A percentile compares a stretch with the other conserved stretches of the same genome.
Evolutionary conservation across 2,797 vertebrate genomes (phyloP).

Genomic region (Euphonia xanthogaster): DNA sequence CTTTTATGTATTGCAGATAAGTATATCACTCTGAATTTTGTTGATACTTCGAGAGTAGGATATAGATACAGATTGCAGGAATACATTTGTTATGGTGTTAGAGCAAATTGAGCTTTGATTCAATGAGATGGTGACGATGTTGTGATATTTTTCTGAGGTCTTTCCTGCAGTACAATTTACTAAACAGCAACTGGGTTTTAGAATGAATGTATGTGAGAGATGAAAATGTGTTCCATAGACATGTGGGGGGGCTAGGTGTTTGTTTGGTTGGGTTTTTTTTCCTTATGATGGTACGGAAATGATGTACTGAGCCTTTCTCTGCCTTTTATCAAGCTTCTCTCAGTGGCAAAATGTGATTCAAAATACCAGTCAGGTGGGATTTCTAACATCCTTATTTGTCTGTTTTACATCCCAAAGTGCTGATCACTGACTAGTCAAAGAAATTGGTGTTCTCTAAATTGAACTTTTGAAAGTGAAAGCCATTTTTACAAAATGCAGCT

Average conservation of each 20-base stretch:
- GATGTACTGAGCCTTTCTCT: background rate
- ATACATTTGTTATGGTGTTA: background rate
- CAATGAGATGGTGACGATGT: background rate
- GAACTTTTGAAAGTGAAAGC: background rate
- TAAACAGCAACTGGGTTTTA: background rate
- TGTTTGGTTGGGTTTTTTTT: background rate
- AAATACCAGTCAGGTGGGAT: background rate
- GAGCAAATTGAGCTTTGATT: constrained; percentile 29
- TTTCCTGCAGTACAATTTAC: background rate
- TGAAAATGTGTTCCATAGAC: background rate
- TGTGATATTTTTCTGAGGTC: background rate
- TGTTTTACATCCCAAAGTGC: background rate
- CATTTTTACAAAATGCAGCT: background rate
- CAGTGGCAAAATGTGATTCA: background rate
- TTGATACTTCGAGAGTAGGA: background rate
- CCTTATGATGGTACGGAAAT: background rate
- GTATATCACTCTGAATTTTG: constrained; percentile 31
- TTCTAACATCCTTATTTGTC: background rate
- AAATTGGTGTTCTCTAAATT: background rate
- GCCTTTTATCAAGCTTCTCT: background rate
- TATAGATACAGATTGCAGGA: background rate
- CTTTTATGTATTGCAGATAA: constrained; percentile 27
- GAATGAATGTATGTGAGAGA: background rate
- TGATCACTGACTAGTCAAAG: background rate
- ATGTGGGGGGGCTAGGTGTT: background rate